Evolutionary conservation across 1,140 invertebrate genomes (phyloP).

Genomic region (Tenebrio molitor): DNA sequence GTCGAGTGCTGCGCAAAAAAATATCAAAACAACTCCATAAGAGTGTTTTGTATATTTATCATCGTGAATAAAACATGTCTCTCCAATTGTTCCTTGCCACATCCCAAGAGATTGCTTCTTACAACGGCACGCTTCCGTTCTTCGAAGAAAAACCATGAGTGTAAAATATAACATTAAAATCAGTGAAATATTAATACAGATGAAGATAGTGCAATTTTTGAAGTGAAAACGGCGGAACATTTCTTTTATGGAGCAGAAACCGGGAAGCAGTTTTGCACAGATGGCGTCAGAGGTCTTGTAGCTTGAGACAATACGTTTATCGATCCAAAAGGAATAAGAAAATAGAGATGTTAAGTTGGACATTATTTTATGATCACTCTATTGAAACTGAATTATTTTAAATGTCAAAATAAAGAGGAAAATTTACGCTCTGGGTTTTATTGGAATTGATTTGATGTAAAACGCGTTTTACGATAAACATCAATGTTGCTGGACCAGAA

Average conservation of each 20-base stretch:
- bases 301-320: constrained; percentile 33
- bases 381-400: too few species aligned
- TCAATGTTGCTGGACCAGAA: too few species aligned
- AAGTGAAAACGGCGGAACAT: neutral
- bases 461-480: too few species aligned
- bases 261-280: constrained; percentile 18
- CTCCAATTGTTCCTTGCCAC: too few species aligned
- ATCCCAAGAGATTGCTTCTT: neutral
- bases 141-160: too few species aligned
- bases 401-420: constrained; percentile 7
- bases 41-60: neutral
- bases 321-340: constrained; percentile 31
- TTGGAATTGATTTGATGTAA: neutral
- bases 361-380: too few species aligned
- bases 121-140: too few species aligned
- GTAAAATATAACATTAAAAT: too few species aligned
- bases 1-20: neutral
- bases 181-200: too few species aligned
- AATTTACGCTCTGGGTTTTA: neutral
- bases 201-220: too few species aligned
- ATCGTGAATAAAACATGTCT: constrained; percentile 13
- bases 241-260: neutral
- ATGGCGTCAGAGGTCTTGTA: constrained; percentile 16
- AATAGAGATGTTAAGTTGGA: constrained; percentile 4
- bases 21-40: constrained; percentile 14